Base-by-base conservation (phyloP, 2,888 invertebrate genomes). In the Eucera pruinosa region DNA sequence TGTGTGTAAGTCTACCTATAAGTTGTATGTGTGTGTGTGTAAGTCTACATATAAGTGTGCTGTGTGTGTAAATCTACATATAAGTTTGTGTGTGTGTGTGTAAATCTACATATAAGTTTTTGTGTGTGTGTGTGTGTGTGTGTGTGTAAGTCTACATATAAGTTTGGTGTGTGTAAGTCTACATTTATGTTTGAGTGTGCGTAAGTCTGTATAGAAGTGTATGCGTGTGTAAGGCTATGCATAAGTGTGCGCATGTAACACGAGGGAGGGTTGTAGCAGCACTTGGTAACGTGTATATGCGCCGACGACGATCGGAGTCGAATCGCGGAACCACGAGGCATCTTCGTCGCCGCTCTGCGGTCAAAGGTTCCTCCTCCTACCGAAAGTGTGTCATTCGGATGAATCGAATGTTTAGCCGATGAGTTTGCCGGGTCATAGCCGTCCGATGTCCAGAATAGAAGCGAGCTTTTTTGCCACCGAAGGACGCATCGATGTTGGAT, bases 361-460 rank as follows among this genome's bases (percentile, higher is more conserved):
- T 72, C 72, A 66, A 76, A 72, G 66, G 64, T 71, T 47, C 20
- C 54, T 47, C 20, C 54, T 2, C 36, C 36, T 7, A 15, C 54
- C 41, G 43, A 62, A 72, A 75, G 3, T 75, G 69, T 75, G 75
- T 75, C 75, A 65, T 72, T 55, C 72, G 60, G 52, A 41, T 65
- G 64, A 64, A 66, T 67, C 73, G 60, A 61, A 76, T 57, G 52
- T 60, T 65, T 57, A 9, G 57, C 55, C 47, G n/a, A 62, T 45
- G 18, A 58, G 57, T 23, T 41, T 11, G 55, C 4, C 39, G 50
- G 52, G 52, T 54, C 27, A 27, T 15, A 13, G 55, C 11, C n/a
- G 20, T 0, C 13, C 33, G 45, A n/a, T n/a, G 11, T 25, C 36
- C 18, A 20, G 66, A 39, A 55, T 47, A 55, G 65, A 70, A 4